Percentiles rank a stretch among this genome's conserved stretches.
phyloP scores from a whole-genome alignment of 2,888 invertebrate species.

The Bellardia pandia region DNA sequence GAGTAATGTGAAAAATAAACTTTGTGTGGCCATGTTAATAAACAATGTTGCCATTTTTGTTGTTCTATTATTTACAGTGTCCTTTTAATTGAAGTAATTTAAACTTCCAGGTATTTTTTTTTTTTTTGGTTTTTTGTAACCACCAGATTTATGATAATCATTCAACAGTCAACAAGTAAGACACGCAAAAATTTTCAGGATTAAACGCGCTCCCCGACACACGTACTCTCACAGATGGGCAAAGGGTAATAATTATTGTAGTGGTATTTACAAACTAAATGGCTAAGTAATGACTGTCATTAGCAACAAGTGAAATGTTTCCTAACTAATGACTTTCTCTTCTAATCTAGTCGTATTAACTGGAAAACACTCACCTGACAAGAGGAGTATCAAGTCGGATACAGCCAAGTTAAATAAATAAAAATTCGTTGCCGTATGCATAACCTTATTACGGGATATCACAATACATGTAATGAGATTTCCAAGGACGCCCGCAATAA shows the following conservation, averaged over 20 bases:
- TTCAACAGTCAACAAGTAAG: not conserved
- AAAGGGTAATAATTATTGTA: not conserved
- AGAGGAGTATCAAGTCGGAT: constrained; percentile 91
- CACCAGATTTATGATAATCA: not conserved
- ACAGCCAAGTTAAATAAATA: constrained; percentile 94
- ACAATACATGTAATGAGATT: constrained; percentile 94
- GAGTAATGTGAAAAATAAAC: not conserved
- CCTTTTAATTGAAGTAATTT: not conserved
- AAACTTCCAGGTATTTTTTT: not conserved
- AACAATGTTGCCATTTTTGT: not conserved
- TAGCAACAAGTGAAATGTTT: not conserved
- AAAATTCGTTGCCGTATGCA: constrained; percentile 93
- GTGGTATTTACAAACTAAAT: not conserved
- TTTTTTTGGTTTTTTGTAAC: not conserved
- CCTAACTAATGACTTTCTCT: not conserved
- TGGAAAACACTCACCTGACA: constrained; percentile 86
- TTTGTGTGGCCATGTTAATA: not conserved
- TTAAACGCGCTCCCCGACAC: not conserved
- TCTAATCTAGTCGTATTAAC: not conserved
- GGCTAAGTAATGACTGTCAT: not conserved
- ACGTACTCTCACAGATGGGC: not conserved
- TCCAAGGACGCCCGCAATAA: constrained; percentile 90
- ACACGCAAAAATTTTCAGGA: not conserved
- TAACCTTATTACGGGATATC: constrained; percentile 91
- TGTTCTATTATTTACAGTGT: not conserved